Base-by-base conservation (phyloP, 2,888 invertebrate genomes). In the Oscheius sp. region DNA sequence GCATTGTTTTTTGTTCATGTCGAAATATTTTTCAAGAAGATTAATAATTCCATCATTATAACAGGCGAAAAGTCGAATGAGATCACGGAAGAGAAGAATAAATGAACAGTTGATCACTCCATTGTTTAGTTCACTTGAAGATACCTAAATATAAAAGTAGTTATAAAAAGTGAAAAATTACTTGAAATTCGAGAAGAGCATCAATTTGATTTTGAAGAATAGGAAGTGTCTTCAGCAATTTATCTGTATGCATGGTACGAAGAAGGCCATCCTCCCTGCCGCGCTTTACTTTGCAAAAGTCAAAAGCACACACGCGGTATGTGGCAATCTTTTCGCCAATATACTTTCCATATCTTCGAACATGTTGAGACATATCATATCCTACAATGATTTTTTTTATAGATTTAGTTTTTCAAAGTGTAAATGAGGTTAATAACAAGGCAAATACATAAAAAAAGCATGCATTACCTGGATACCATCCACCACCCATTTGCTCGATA, bases 291-390 rank as follows among this genome's bases (percentile, higher is more conserved):
- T 98, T 99, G 90, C 98, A 98, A 90, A 99, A 98, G 89, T 99
- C 98, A 88, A 97, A 98, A 79, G 98, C 98, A 86, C 97, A 96
- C 69, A 93, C 92, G 88, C 98, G 91, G 90, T 99, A 99, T 12
- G 97, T 95, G 81, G 95, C 90, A 61, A 97, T 95, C 89, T 99
- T 99, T 89, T 98, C 97, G 88, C 97, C 96, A 87, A 99, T 90
- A 90, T 99, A 99, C 89, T 95, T 95, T 87, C 97, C 95, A 89
- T 98, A 98, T 82, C 96, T 91, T 87, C 97, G 91, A 87, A 99
- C 97, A 89, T 95, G 98, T 81, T 95, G 95, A 59, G 97, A 97
- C 96, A 99, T 98, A 88, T 98, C 97, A 90, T 96, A 97, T 74
- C 95, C 95, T 95, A 89, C 63, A 88, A 87, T 5, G n/a, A 61